Percentiles rank a stretch among this genome's conserved stretches.
phyloP scores from a whole-genome alignment of 23 tunicate species.

The Styela plicata region DNA sequence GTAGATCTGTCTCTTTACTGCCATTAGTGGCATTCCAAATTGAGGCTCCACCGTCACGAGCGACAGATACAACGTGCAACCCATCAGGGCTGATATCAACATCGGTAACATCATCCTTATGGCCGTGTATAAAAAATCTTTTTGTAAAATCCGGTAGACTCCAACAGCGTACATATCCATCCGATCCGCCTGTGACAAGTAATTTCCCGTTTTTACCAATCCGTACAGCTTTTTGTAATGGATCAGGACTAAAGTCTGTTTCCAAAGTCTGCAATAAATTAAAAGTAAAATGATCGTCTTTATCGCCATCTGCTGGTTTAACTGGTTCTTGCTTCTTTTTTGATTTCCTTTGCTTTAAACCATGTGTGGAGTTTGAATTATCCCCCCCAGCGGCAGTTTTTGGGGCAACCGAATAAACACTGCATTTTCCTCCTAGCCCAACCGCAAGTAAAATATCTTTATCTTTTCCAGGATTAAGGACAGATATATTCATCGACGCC shows the following conservation, averaged over 20 bases:
- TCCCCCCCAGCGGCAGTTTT: not conserved
- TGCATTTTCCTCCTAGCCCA: constrained; percentile 38
- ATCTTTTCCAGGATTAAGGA: constrained; percentile 9
- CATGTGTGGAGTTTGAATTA: not conserved
- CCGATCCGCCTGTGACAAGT: constrained; percentile 63
- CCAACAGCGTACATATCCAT: constrained; percentile 77
- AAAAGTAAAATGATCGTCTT: not conserved
- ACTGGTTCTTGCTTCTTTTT: constrained; percentile 3
- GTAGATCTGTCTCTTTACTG: constrained; percentile 40
- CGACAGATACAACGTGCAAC: constrained; percentile 56
- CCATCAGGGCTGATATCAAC: constrained; percentile 68
- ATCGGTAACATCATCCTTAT: constrained; percentile 82
- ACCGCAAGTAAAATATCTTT: constrained; percentile 29
- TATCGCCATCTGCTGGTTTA: not conserved
- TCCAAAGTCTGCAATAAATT: constrained; percentile 23
- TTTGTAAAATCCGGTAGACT: constrained; percentile 37
- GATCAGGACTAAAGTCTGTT: constrained; percentile 32
- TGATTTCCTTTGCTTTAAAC: not conserved
- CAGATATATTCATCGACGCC: constrained; percentile 77
- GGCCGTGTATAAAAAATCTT: constrained; percentile 44
- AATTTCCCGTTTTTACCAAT: constrained; percentile 47
- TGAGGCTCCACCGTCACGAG: constrained; percentile 66
- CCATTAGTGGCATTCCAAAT: constrained; percentile 54
- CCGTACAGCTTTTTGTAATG: constrained; percentile 56
- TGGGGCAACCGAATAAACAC: constrained; percentile 22